Evolutionary conservation across 2,113 vertebrate species (phyloP).

Genomic region (Lates calcarifer): DNA sequence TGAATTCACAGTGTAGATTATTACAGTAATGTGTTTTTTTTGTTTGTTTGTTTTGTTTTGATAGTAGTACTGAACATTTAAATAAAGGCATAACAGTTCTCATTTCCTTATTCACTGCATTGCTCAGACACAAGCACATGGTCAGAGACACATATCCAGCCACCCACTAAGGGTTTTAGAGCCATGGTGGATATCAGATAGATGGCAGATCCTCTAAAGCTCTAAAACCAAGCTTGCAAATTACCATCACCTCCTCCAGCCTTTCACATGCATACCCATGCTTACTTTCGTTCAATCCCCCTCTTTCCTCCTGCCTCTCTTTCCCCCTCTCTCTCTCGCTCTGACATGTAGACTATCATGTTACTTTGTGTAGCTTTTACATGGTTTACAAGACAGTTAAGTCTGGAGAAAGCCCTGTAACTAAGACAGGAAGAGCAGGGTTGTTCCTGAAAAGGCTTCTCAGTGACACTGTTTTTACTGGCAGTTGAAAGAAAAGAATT

Average conservation of each 20-base stretch:
- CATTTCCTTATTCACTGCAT: not conserved
- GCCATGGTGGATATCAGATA: conserved; percentile 80
- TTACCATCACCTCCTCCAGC: conserved; percentile 79
- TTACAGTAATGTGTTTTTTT: not conserved
- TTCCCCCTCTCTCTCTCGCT: conserved; percentile 42
- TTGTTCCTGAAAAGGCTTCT: conserved; percentile 61
- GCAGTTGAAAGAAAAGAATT: conserved; percentile 16
- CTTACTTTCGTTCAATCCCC: conserved; percentile 54
- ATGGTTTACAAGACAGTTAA: conserved; percentile 79
- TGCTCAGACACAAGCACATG: conserved; percentile 27
- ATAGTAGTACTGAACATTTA: not conserved
- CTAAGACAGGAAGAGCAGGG: conserved; percentile 66
- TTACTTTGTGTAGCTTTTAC: conserved; percentile 71
- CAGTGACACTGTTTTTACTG: conserved; percentile 60
- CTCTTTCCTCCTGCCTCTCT: conserved; percentile 45
- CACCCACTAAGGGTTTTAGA: conserved; percentile 71
- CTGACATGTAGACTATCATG: conserved; percentile 61
- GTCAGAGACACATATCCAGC: conserved; percentile 40
- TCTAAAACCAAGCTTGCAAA: conserved; percentile 84
- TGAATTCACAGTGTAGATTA: not conserved
- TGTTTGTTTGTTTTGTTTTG: not conserved
- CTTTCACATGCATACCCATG: conserved; percentile 69
- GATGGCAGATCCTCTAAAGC: conserved; percentile 83
- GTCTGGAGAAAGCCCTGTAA: conserved; percentile 71
- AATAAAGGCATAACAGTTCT: not conserved